Percentiles rank a stretch among this genome's conserved stretches.
Evolutionary conservation across 1,140 invertebrate genomes (phyloP).

Genomic region (Chrysomallon squamiferum): DNA sequence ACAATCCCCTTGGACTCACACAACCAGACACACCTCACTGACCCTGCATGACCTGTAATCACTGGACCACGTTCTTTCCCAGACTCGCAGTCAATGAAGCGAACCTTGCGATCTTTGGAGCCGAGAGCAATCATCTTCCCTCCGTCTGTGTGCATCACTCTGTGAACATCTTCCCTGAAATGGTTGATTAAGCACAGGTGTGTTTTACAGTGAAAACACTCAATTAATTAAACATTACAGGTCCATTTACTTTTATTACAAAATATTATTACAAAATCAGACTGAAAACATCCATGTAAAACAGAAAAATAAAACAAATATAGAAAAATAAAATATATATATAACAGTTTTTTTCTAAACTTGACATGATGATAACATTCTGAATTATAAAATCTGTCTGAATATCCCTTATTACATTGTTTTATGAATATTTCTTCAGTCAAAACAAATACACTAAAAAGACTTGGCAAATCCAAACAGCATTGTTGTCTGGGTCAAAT

Average conservation of each 20-base stretch:
- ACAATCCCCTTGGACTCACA: slow-evolving; percentile 50
- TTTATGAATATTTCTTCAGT: too few species aligned
- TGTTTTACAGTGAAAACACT: background rate
- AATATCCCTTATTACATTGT: too few species aligned
- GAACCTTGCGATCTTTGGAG: slow-evolving; percentile 57
- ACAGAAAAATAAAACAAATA: too few species aligned
- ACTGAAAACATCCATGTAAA: too few species aligned
- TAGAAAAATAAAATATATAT: too few species aligned
- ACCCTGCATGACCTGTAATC: slow-evolving; percentile 62
- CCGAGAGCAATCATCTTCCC: slow-evolving; percentile 53
- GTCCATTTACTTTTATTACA: background rate
- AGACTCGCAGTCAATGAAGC: slow-evolving; percentile 53
- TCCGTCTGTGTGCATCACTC: slow-evolving; percentile 60
- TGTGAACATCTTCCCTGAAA: slow-evolving; percentile 50
- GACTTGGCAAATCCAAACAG: too few species aligned
- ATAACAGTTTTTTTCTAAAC: too few species aligned
- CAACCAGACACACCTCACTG: slow-evolving; percentile 54
- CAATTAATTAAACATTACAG: background rate
- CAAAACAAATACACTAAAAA: too few species aligned
- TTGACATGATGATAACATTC: too few species aligned
- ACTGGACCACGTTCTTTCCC: slow-evolving; percentile 46
- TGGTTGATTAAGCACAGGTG: slow-evolving; percentile 4
- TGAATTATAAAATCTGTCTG: too few species aligned
- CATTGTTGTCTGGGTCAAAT: too few species aligned
- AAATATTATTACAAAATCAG: background rate